A percentile compares a stretch with the other conserved stretches of the same genome.
These are phyloP conservation scores for Collichthys lucidus DNA, from an alignment of 2,113 vertebrate genomes.

Conservation along the genomic window DNA sequence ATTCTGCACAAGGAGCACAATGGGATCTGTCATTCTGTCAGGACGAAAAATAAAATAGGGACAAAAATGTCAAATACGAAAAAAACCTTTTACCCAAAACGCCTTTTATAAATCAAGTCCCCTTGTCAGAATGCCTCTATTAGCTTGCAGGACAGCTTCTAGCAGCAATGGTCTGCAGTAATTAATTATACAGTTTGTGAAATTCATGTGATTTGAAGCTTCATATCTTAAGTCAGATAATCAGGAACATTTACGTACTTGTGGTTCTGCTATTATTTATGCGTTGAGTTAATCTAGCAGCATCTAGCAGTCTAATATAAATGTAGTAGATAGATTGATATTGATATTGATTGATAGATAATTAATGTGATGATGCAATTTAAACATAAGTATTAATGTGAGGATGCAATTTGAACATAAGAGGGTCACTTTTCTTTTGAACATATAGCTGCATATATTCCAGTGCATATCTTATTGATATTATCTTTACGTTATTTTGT, in stretches of 20 bases:
- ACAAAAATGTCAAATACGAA: neutral
- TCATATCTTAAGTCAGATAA: neutral
- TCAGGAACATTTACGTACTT: neutral
- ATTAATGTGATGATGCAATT: too few relatives aligned
- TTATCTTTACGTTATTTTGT: too few relatives aligned
- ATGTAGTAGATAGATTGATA: too few relatives aligned
- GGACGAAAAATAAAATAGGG: neutral
- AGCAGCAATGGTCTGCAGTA: neutral
- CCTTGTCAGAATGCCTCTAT: constrained; percentile 4
- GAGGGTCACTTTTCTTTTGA: neutral
- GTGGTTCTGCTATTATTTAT: neutral
- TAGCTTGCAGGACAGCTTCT: neutral
- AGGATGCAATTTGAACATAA: too few relatives aligned
- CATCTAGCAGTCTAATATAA: too few relatives aligned
- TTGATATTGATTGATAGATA: too few relatives aligned
- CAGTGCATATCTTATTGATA: too few relatives aligned
- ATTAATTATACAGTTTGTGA: neutral
- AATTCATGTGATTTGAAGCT: neutral
- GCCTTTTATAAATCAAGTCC: constrained; percentile 1
- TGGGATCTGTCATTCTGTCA: constrained; percentile 35
- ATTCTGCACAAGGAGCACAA: constrained; percentile 36
- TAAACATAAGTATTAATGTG: too few relatives aligned
- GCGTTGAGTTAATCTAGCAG: neutral
- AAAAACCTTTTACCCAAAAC: neutral
- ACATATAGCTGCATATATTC: neutral